Percentiles rank a stretch among this genome's conserved stretches.
These are phyloP conservation scores for Melikaiella ostensackeni DNA, from an alignment of 2,888 invertebrate genomes.

Conservation along the genomic window DNA sequence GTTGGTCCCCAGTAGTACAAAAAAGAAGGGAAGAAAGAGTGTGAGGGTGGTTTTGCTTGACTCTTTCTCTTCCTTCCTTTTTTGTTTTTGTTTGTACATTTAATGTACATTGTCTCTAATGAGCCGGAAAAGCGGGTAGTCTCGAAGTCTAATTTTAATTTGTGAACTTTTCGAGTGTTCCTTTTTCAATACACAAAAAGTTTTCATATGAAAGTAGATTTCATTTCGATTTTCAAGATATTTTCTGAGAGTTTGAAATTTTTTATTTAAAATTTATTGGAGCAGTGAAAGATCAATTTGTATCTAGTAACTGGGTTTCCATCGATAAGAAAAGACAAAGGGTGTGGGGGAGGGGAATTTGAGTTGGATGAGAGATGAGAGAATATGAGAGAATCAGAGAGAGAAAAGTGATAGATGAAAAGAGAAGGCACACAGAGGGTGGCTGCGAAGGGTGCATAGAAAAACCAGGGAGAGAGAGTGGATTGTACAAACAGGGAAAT, in stretches of 20 bases:
- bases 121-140: no score
- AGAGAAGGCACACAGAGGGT: conserved; percentile 52
- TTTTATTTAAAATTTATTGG: neutral
- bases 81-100: no score
- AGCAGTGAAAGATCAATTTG: conserved; percentile 19
- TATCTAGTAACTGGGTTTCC: conserved; percentile 3
- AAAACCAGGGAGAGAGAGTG: conserved; percentile 53
- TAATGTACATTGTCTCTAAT: no score
- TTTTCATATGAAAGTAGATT: no score
- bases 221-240: no score
- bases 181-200: no score
- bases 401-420: conserved; percentile 50
- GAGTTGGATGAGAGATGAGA: conserved; percentile 46
- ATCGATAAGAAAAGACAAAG: conserved; percentile 34
- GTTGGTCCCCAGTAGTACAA: no score
- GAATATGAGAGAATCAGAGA: neutral
- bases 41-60: no score
- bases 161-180: no score
- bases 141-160: no score
- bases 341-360: conserved; percentile 31
- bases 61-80: no score
- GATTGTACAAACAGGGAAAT: conserved; percentile 70
- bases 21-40: no score
- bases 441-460: conserved; percentile 44
- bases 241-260: neutral